Evolutionary conservation across 2,888 invertebrate species (phyloP).

Genomic region (Muschampia plurimacula): DNA sequence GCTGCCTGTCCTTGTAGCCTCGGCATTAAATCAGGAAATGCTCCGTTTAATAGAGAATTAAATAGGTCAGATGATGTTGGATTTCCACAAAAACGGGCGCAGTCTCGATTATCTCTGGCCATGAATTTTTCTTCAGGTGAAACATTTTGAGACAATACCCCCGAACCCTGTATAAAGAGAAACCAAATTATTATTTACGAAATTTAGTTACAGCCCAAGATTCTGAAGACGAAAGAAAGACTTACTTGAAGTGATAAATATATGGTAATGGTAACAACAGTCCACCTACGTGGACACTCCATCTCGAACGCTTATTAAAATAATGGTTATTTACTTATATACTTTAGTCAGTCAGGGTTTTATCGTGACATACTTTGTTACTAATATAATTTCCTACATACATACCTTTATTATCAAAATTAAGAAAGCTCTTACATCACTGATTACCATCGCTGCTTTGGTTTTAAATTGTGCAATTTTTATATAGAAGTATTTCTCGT

Average conservation of each 20-base stretch:
- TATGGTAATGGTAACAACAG: slow-evolving; percentile 52
- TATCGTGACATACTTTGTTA: slow-evolving; percentile 41
- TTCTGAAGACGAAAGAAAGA: neutral
- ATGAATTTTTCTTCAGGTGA: neutral
- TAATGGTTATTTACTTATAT: slow-evolving; percentile 61
- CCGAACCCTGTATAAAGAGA: neutral
- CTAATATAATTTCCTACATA: slow-evolving; percentile 42
- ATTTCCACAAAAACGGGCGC: neutral
- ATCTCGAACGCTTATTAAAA: slow-evolving; percentile 60
- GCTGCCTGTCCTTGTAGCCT: slow-evolving; percentile 36
- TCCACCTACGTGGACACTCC: slow-evolving; percentile 57
- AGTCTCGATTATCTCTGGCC: slow-evolving; percentile 17
- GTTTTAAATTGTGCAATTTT: neutral
- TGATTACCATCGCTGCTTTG: slow-evolving; percentile 50
- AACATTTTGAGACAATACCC: slow-evolving; percentile 43
- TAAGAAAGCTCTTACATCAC: slow-evolving; percentile 59
- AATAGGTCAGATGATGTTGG: slow-evolving; percentile 40
- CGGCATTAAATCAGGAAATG: slow-evolving; percentile 47
- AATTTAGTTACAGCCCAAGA: neutral
- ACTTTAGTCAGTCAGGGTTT: slow-evolving; percentile 42
- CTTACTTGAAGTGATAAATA: slow-evolving; percentile 48
- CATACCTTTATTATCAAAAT: slow-evolving; percentile 54
- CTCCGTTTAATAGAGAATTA: slow-evolving; percentile 52
- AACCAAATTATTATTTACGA: neutral
- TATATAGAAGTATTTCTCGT: neutral